Conservation (phyloP, 1,140 invertebrate genomes). For the Teleopsis dalmanni region DNA sequence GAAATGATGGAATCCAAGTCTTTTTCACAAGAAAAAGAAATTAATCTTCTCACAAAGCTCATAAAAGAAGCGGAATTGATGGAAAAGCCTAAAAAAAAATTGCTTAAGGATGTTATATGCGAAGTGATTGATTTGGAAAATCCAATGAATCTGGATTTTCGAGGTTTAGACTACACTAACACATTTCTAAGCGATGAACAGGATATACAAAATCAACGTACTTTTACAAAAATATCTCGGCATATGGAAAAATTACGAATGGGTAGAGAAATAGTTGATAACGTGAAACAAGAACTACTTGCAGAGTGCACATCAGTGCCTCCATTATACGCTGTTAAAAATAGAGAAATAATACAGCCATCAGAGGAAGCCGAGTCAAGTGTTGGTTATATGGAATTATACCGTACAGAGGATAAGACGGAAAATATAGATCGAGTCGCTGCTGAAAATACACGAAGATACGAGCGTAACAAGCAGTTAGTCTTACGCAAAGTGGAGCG, state of each 20-base stretch:
- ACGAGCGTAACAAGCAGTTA: slow-evolving; percentile 31
- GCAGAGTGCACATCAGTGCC: slow-evolving; percentile 19
- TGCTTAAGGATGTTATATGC: slow-evolving; percentile 39
- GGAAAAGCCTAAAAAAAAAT: no score
- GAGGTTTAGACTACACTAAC: slow-evolving; percentile 37
- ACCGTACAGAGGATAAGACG: slow-evolving; percentile 28
- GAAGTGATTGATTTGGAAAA: slow-evolving; percentile 39
- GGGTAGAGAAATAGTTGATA: slow-evolving; percentile 18
- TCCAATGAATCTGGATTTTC: slow-evolving; percentile 34
- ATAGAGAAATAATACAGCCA: background rate
- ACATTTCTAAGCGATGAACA: slow-evolving; percentile 35
- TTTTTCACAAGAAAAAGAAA: slow-evolving; percentile 19
- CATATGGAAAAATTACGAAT: slow-evolving; percentile 23
- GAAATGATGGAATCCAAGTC: slow-evolving; percentile 22
- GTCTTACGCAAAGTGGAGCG: slow-evolving; percentile 25
- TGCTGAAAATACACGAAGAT: slow-evolving; percentile 19
- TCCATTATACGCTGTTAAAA: slow-evolving; percentile 1
- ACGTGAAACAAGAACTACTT: slow-evolving; percentile 25
- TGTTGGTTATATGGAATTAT: no score
- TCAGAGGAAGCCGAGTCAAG: no score
- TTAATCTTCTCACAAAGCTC: slow-evolving; percentile 23
- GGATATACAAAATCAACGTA: slow-evolving; percentile 29
- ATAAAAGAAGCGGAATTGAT: slow-evolving; percentile 34
- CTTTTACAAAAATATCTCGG: slow-evolving; percentile 28
- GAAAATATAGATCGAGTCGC: slow-evolving; percentile 21